Conservation (phyloP, 2,113 vertebrate genomes). For the Neolamprologus sp. region DNA sequence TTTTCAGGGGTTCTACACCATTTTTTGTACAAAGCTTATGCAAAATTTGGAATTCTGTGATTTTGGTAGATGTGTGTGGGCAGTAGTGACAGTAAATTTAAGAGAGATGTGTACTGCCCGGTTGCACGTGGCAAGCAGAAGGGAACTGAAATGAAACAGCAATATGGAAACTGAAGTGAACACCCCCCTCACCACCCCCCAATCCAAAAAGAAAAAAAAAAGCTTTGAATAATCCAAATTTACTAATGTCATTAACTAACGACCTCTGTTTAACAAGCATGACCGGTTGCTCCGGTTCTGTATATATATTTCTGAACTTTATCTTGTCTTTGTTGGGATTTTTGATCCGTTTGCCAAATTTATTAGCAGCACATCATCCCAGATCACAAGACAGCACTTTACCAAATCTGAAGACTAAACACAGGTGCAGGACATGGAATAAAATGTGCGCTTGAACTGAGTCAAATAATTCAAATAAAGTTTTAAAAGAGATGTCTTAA, state of each 20-base stretch:
- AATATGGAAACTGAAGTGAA: neutral
- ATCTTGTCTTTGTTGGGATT: neutral
- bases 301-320: neutral
- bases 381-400: neutral
- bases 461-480: neutral
- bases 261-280: neutral
- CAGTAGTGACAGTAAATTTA: slow-evolving; percentile 1
- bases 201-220: neutral
- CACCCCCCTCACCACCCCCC: neutral
- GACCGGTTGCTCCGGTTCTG: accelerated
- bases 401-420: neutral
- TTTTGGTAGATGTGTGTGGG: neutral
- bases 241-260: neutral
- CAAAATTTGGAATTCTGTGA: neutral
- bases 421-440: neutral
- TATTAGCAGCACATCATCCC: neutral
- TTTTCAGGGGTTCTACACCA: neutral
- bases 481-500: neutral
- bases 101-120: neutral
- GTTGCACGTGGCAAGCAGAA: neutral
- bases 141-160: neutral
- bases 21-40: neutral
- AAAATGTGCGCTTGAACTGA: neutral
- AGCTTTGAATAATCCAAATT: neutral
- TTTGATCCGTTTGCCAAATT: neutral